Evolutionary conservation across 2,797 vertebrate species (phyloP).

Genomic region (Rhinogobio ventralis): DNA sequence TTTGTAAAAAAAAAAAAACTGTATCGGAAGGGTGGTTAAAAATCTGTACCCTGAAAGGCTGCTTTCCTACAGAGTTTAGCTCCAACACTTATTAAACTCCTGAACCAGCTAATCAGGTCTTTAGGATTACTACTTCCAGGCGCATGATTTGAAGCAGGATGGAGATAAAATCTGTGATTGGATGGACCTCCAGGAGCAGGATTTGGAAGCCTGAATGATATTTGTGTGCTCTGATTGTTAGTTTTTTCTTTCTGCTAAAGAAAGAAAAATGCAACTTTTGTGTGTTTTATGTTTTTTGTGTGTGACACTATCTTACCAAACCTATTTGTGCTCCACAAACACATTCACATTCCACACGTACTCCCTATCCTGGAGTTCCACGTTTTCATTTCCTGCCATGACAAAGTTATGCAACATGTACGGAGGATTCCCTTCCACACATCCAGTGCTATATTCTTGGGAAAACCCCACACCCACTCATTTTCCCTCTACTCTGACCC

Average conservation of each 20-base stretch:
- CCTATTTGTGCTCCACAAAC: not conserved
- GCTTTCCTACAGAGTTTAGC: not conserved
- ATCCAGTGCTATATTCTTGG: constrained; percentile 41
- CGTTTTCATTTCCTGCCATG: constrained; percentile 55
- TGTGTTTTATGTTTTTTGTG: not conserved
- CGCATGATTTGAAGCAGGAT: not conserved
- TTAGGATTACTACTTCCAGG: not conserved
- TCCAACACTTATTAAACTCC: not conserved
- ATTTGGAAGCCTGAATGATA: not conserved
- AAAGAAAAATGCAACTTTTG: not conserved
- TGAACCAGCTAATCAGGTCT: not conserved
- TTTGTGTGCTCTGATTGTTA: not conserved
- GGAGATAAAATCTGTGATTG: not conserved
- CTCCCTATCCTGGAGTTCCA: constrained; percentile 6
- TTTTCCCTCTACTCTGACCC: constrained; percentile 39
- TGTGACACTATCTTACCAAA: not conserved
- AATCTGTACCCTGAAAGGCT: not conserved
- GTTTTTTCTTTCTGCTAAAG: not conserved
- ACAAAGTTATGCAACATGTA: constrained; percentile 32
- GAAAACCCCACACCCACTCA: constrained; percentile 49
- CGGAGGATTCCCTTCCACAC: constrained; percentile 48
- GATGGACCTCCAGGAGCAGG: not conserved
- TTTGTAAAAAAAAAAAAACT: too few relatives aligned
- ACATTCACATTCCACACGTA: constrained; percentile 15
- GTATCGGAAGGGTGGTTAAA: not conserved